phyloP scores from a whole-genome alignment of 2,113 vertebrate genomes.

The Prunella himalayana region DNA sequence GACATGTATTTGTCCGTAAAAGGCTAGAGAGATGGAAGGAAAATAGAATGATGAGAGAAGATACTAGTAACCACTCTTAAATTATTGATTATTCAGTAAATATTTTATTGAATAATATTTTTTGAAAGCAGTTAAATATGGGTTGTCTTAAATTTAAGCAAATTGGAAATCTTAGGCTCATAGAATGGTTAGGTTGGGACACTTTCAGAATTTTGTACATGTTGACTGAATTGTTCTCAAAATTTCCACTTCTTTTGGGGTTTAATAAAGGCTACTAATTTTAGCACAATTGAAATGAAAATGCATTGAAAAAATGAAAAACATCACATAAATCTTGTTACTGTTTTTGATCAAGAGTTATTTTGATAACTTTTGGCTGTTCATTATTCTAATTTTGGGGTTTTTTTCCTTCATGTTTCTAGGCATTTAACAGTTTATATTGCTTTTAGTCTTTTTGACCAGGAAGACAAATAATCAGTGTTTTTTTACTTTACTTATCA shows the following conservation, averaged over 20 bases:
- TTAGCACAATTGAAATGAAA: neutral
- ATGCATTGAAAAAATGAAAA: neutral
- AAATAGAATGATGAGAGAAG: neutral
- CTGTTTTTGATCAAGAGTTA: neutral
- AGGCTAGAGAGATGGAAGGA: neutral
- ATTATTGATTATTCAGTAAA: neutral
- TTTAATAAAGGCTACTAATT: neutral
- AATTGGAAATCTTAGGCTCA: neutral
- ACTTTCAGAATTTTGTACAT: neutral
- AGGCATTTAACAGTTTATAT: neutral
- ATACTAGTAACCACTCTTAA: neutral
- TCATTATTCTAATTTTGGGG: neutral
- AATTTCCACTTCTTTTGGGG: neutral
- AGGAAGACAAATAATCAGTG: neutral
- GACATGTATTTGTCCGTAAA: neutral
- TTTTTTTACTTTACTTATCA: neutral
- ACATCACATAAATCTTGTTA: neutral
- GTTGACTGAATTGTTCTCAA: neutral
- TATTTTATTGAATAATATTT: neutral
- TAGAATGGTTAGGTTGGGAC: neutral
- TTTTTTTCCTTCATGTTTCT: neutral
- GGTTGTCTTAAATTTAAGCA: neutral
- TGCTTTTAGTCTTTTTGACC: neutral
- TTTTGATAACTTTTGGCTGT: neutral
- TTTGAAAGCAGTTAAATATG: neutral